phyloP scores from a whole-genome alignment of 2,113 vertebrate species.

The Odocoileus hemionus region DNA sequence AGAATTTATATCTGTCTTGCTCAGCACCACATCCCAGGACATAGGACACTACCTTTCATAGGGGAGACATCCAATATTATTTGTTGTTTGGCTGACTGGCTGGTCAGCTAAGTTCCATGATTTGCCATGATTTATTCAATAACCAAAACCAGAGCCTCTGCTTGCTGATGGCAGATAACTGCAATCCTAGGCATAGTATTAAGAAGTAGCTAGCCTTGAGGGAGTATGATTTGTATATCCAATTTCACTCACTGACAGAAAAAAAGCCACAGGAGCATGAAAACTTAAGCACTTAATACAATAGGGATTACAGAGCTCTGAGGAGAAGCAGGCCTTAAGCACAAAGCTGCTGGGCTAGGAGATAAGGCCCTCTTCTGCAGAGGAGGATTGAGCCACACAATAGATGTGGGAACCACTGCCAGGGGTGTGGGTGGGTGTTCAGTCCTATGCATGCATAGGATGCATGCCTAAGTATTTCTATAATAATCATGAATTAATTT shows the following conservation, averaged over 20 bases:
- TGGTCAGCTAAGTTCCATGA: neutral
- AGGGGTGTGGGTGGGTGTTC: neutral
- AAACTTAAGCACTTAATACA: constrained; percentile 45
- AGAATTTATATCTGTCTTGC: neutral
- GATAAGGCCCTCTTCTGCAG: neutral
- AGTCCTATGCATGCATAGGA: neutral
- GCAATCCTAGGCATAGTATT: neutral
- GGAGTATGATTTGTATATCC: constrained; percentile 53
- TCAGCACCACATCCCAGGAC: neutral
- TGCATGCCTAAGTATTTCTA: neutral
- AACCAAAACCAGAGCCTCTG: constrained; percentile 12
- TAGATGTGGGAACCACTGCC: neutral
- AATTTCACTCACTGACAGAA: constrained; percentile 44
- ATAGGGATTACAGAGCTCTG: constrained; percentile 17
- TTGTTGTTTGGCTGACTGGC: neutral
- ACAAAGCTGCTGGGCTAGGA: neutral
- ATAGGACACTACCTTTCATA: neutral
- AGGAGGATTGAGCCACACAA: neutral
- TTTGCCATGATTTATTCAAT: constrained; percentile 20
- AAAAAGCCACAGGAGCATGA: constrained; percentile 19
- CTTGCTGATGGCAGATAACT: constrained; percentile 16
- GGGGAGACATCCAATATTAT: neutral
- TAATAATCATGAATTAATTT: neutral
- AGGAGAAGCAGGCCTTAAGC: neutral
- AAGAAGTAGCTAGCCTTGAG: constrained; percentile 36